Evolutionary conservation across 1,140 invertebrate species (phyloP), one percentile per base, ranked within the genome.

Genomic region (Heliconius hewitsoni): DNA sequence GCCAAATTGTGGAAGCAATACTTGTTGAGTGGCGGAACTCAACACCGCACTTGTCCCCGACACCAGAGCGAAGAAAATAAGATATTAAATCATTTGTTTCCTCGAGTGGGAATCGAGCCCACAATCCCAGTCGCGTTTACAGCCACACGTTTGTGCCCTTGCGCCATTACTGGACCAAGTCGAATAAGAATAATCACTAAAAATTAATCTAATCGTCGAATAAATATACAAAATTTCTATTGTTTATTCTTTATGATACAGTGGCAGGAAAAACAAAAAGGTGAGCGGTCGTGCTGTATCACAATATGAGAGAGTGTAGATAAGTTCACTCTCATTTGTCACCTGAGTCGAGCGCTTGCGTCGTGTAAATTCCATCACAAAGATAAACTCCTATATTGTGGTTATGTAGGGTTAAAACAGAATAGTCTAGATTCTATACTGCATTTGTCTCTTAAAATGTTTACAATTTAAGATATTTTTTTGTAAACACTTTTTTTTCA

Each of bases 241-340:
- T 57, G n/a, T 57, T 57, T 23, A 57, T 9, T 23, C 55, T 66
- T 66, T 66, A 30, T 70, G 60, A 83, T 78, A 83, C 82, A 70
- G 82, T 78, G 79, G 82, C 78, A 76, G 60, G 11, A 80, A 80
- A 82, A 83, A 85, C 77, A 84, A 84, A 37, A 82, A 84, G 82
- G 80, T 60, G 81, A 87, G 84, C 85, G 87, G 81, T 84, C 84
- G 83, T 81, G 83, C 84, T 82, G 81, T 86, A 83, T 87, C 84
- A 86, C 77, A 80, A 74, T 76, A 70, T 46, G 74, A 76, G 74
- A 72, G 81, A 81, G 60, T 66, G 27, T 23, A 66, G 92, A 93
- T 93, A 93, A 93, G 87, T 86, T 78, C 82, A 81, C 90, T 82
- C 88, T 91, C 92, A 92, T 93, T 93, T 93, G 92, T 93, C 92